Evolutionary conservation across 2,113 vertebrate genomes (phyloP), one percentile per base, ranked within the genome.

Genomic region (Cyanoderma ruficeps): DNA sequence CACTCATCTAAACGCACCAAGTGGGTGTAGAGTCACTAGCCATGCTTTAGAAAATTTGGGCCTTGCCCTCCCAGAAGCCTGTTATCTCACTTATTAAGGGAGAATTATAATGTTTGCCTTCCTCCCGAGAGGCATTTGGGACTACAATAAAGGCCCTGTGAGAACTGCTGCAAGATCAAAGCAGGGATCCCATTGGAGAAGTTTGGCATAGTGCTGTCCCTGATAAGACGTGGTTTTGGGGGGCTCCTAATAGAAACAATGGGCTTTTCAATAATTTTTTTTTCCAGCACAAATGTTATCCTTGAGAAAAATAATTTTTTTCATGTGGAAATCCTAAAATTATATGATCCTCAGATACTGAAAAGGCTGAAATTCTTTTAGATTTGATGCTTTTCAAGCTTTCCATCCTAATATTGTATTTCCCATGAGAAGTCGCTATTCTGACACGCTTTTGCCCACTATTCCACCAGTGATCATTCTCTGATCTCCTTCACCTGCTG

Each of bases 71-170:
- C 93, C 89, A 90, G 91, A 85, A 94, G 93, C 95, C 76, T 95
- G 85, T 97, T 96, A 96, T 96, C 96, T 97, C 90, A 42, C 92
- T 94, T 96, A 95, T 97, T 96, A 97, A 92, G 92, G 94, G 79
- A 95, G 93, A 96, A 97, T 95, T 93, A 95, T 83, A 95, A 97
- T 96, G 93, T 86, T 94, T 92, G 64, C 37, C 92, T 96, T 83
- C 92, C 90, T 97, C 94, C 93, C 83, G 12, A 95, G 92, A 90
- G 93, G 90, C 44, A 12, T 92, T 93, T 94, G 92, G 87, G 94
- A 91, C 94, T 90, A 95, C 90, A 94, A 86, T 94, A 94, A 97
- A 92, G 85, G 93, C 83, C 88, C 82, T 95, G 79, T 88, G 92
- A 96, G 90, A 93, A 75, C 63, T 95, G 92, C 85, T 80, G 47